Conservation (phyloP, 2,797 vertebrate species). For the Rhadinocentrus ornatus region DNA sequence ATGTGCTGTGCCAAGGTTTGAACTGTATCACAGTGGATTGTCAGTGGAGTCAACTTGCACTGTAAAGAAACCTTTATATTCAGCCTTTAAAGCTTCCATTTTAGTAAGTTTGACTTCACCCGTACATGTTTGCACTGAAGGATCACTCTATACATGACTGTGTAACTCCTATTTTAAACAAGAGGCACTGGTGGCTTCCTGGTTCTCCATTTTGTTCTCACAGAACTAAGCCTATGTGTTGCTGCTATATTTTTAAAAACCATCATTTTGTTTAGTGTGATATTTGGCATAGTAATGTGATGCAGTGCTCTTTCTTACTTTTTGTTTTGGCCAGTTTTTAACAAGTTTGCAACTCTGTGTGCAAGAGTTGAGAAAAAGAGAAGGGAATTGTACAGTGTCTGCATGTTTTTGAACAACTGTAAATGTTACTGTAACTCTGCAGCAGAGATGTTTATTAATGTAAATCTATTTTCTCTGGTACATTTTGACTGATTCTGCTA, state of each 20-base stretch:
- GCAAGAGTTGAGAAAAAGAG: constrained; percentile 32
- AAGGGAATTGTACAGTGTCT: constrained; percentile 69
- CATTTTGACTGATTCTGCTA: constrained; percentile 59
- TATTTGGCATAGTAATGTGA: constrained; percentile 56
- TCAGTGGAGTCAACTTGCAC: constrained; percentile 48
- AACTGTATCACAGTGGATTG: constrained; percentile 48
- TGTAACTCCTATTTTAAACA: constrained; percentile 78
- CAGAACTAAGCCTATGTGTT: constrained; percentile 80
- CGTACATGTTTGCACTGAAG: constrained; percentile 85
- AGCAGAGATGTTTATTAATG: constrained; percentile 75
- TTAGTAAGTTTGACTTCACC: constrained; percentile 59
- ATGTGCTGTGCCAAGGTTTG: constrained; percentile 77
- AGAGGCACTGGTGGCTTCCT: constrained; percentile 88
- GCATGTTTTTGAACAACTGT: constrained; percentile 81
- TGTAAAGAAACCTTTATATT: constrained; percentile 58
- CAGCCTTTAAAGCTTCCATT: constrained; percentile 65
- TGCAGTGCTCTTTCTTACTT: constrained; percentile 37
- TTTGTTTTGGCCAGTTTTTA: constrained; percentile 49
- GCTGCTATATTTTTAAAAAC: constrained; percentile 83
- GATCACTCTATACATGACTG: constrained; percentile 52
- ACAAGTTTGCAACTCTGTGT: constrained; percentile 45
- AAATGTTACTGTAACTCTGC: constrained; percentile 79
- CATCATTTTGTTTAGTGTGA: constrained; percentile 61
- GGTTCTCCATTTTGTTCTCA: constrained; percentile 78
- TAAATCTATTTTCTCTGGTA: constrained; percentile 68